Percentiles rank a stretch among this genome's conserved stretches.
phyloP scores from a whole-genome alignment of 2,797 vertebrate species.

The Ctenopoma kingsleyae region DNA sequence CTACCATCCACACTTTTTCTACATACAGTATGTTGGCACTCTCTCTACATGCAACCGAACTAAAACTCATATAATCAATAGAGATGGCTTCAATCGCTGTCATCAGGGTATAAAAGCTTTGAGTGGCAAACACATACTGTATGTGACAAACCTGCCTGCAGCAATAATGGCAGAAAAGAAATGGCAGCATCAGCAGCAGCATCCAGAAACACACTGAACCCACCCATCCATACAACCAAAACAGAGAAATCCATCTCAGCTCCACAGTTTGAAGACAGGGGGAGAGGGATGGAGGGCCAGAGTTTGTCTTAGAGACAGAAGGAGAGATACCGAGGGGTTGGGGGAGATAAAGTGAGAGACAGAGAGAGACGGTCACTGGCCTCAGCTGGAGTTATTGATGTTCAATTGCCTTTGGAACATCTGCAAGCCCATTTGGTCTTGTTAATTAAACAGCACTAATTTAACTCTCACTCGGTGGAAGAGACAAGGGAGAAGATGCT shows the following conservation, averaged over 20 bases:
- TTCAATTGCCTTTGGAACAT: conserved; percentile 80
- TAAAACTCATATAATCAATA: conserved; percentile 32
- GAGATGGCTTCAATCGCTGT: conserved; percentile 16
- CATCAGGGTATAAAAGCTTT: conserved; percentile 32
- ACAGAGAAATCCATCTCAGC: conserved; percentile 68
- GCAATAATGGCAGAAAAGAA: too few species aligned
- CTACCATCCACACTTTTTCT: not conserved
- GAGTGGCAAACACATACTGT: conserved; percentile 31
- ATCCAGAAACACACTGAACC: conserved; percentile 49
- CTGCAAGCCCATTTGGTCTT: conserved; percentile 67
- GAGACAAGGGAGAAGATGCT: conserved; percentile 47
- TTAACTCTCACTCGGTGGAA: conserved; percentile 50
- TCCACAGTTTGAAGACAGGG: conserved; percentile 35
- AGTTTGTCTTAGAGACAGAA: conserved; percentile 22
- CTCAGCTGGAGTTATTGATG: conserved; percentile 75
- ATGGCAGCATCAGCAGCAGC: conserved; percentile 50
- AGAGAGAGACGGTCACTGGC: conserved; percentile 28
- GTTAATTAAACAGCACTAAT: conserved; percentile 75
- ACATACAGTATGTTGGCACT: conserved; percentile 11
- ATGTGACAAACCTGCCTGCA: conserved; percentile 48
- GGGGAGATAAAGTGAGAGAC: not conserved
- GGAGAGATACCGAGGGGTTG: not conserved
- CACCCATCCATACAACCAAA: conserved; percentile 62
- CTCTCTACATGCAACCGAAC: conserved; percentile 2
- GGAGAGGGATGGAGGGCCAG: not conserved